phyloP scores from a whole-genome alignment of 1,140 invertebrate genomes.

The Caenorhabditis tropicalis region DNA sequence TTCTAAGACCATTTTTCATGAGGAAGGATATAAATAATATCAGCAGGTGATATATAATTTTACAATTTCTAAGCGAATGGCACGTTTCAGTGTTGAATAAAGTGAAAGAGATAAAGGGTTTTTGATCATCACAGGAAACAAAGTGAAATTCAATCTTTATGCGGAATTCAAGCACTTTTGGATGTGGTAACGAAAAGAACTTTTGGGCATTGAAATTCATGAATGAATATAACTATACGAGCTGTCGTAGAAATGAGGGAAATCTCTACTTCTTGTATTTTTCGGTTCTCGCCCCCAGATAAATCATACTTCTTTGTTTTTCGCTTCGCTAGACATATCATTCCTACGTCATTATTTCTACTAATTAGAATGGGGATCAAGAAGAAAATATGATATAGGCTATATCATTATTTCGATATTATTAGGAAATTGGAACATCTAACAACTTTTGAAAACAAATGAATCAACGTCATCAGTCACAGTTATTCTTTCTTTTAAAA shows the following conservation, averaged over 20 bases:
- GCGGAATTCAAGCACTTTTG: neutral
- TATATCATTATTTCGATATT: neutral
- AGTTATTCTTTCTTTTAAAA: neutral
- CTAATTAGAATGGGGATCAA: neutral
- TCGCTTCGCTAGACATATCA: conserved; percentile 2
- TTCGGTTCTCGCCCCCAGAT: neutral
- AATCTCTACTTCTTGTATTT: neutral
- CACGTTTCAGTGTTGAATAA: neutral
- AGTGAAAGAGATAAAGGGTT: neutral
- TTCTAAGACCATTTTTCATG: neutral
- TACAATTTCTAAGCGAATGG: neutral
- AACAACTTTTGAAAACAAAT: too few relatives aligned
- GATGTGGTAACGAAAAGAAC: neutral
- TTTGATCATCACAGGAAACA: neutral
- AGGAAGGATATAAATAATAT: neutral
- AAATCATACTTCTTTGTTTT: neutral
- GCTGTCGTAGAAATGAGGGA: too few relatives aligned
- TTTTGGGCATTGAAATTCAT: neutral
- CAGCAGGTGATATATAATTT: neutral
- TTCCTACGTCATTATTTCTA: neutral
- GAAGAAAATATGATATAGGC: neutral
- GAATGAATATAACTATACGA: too few relatives aligned
- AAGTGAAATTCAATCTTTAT: neutral
- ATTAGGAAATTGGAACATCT: neutral
- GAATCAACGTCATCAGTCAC: neutral